A percentile compares a stretch with the other conserved stretches of the same genome.
These are phyloP conservation scores for Misgurnus mizolepis DNA, from an alignment of 2,113 vertebrate species.

Conservation along the genomic window DNA sequence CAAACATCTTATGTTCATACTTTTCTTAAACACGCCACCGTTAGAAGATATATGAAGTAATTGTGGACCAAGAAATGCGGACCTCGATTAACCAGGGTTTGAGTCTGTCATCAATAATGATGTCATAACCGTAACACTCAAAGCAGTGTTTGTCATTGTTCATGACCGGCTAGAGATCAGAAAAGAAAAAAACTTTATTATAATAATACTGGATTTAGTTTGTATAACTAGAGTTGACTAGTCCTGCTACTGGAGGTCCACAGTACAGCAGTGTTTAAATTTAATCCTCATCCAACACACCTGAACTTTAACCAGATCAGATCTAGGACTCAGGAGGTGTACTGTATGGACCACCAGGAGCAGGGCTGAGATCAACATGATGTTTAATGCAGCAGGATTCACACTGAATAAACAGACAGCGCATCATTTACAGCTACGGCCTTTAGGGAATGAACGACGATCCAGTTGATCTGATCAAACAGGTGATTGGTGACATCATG, in stretches of 20 bases:
- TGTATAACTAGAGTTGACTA: no score
- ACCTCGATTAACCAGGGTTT: constrained; percentile 99
- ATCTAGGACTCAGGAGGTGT: no score
- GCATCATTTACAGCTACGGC: constrained; percentile 87
- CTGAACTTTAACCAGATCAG: no score
- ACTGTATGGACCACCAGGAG: no score
- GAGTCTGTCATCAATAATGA: constrained; percentile 95
- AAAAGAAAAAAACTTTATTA: not conserved
- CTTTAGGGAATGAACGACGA: constrained; percentile 96
- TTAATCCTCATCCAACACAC: no score
- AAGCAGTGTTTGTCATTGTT: constrained; percentile 99
- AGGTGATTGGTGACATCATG: constrained; percentile 89
- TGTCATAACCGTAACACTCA: constrained; percentile 98
- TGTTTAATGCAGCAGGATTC: not conserved
- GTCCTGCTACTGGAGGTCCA: no score
- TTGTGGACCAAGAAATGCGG: constrained; percentile 37
- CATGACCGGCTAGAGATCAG: constrained; percentile 86
- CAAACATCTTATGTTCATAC: not conserved
- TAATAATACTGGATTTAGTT: not conserved
- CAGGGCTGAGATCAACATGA: no score
- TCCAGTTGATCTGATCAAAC: constrained; percentile 98
- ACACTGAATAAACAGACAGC: not conserved
- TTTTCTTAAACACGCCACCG: no score
- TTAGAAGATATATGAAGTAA: not conserved
- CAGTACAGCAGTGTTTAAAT: no score